phyloP scores from a whole-genome alignment of 2,888 invertebrate species.

The Andrena chrysosceles region DNA sequence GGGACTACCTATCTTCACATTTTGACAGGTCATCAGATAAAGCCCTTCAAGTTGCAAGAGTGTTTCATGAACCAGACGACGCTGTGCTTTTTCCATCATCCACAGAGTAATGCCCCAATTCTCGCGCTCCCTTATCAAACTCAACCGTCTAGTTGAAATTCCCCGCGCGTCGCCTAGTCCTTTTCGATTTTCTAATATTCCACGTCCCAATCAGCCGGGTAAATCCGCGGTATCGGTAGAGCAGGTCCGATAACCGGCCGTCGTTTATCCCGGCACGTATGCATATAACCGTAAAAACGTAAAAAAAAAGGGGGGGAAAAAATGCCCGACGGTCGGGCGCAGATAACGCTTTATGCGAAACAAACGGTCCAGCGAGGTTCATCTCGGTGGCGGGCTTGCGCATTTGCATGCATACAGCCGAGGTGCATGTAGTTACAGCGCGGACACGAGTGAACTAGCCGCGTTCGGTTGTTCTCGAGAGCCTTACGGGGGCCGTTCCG shows the following conservation, averaged over 20 bases:
- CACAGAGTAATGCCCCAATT: background rate
- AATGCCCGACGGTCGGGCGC: slow-evolving; percentile 49
- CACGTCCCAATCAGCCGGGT: background rate
- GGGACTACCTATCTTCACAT: too few species aligned
- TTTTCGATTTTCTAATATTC: background rate
- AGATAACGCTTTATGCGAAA: slow-evolving; percentile 73
- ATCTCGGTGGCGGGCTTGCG: slow-evolving; percentile 33
- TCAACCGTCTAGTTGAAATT: background rate
- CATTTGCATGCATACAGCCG: slow-evolving; percentile 56
- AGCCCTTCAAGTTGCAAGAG: too few species aligned
- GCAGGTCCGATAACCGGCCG: slow-evolving; percentile 65
- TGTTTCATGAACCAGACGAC: too few species aligned
- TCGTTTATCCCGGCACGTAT: slow-evolving; percentile 66
- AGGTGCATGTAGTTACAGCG: background rate
- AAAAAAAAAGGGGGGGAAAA: slow-evolving; percentile 55
- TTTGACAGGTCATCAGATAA: too few species aligned
- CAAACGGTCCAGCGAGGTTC: slow-evolving; percentile 58
- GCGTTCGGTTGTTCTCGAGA: slow-evolving; percentile 33
- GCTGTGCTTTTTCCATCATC: too few species aligned
- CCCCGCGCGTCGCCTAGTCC: background rate
- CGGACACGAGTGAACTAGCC: background rate
- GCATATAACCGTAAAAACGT: slow-evolving; percentile 77
- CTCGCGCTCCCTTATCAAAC: background rate
- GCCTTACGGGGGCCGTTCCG: slow-evolving; percentile 1
- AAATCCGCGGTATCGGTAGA: slow-evolving; percentile 27